Evolutionary conservation across 1,140 invertebrate species (phyloP).

Genomic region (Zaprionus vittiger): DNA sequence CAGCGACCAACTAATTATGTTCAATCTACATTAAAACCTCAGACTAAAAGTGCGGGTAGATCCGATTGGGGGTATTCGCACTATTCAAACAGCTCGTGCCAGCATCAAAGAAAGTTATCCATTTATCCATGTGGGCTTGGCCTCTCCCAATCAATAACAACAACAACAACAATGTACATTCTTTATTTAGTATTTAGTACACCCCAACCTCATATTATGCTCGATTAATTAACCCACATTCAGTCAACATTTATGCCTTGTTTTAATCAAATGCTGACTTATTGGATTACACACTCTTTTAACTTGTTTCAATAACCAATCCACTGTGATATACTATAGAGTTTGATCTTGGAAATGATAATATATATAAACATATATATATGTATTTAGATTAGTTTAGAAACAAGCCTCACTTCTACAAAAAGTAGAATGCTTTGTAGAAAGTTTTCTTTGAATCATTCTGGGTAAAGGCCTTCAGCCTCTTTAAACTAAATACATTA

Average conservation of each 20-base stretch:
- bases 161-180: conserved; percentile 11
- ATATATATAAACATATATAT: too few relatives aligned
- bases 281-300: neutral
- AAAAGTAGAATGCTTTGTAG: too few relatives aligned
- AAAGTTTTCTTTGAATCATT: too few relatives aligned
- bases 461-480: too few relatives aligned
- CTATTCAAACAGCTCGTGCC: conserved; percentile 29
- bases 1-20: conserved; percentile 75
- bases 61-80: neutral
- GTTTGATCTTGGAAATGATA: neutral
- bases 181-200: neutral
- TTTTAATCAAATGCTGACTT: neutral
- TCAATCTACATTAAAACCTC: conserved; percentile 20
- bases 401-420: too few relatives aligned
- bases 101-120: conserved; percentile 36
- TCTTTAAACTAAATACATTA: too few relatives aligned
- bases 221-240: conserved; percentile 1
- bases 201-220: neutral
- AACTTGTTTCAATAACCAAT: neutral
- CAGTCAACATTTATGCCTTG: neutral
- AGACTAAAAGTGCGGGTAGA: neutral
- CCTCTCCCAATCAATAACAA: neutral
- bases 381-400: too few relatives aligned
- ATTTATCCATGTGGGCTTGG: conserved; percentile 23
- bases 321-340: neutral